Evolutionary conservation across 2,113 vertebrate species (phyloP), one percentile per base, ranked within the genome.

Genomic region (Columbina picui): DNA sequence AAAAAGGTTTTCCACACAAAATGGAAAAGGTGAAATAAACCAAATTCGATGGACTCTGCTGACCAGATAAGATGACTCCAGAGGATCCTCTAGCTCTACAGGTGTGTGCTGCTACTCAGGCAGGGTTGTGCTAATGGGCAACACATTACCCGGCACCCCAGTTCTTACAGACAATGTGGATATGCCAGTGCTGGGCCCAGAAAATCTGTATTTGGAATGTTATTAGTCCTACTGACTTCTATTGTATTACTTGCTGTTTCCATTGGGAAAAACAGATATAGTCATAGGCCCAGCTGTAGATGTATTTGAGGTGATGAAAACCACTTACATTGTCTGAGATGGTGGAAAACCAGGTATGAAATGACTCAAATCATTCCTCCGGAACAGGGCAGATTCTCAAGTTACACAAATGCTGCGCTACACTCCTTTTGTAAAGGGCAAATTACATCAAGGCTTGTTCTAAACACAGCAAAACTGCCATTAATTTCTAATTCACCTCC

Each of bases 131-230:
- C n/a, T 34, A 68, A 41, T 2, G 3, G n/a, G 14, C 22, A 50
- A 19, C 5, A 2, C 0, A 0, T 27, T 59, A 6, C 17, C 9
- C 8, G 53, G 16, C 43, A n/a, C 2, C 12, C 30, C 32, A 55
- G 0, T 5, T 59, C 47, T 64, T 26, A 38, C 7, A 55, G 2
- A 7, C 9, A 15, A 9, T 0, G 1, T 55, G 64, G 15, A 27
- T 59, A 23, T 32, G 32, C 12, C 45, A 68, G 27, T 20, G 32
- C 26, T 47, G 65, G 34, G 17, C 45, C 61, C 34, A 12, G 52
- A 63, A 65, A 22, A 45, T 36, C 38, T 70, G 50, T 18, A 14
- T 18, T 49, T 19, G 56, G 26, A 70, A 60, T 47, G 13, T n/a
- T 9, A 45, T 15, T 65, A 56, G 39, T 79, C 19, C 55, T 59